Percentiles rank a stretch among this genome's conserved stretches.
Conservation (phyloP, 2,888 invertebrate species). For the Bruchidius siliquastri region DNA sequence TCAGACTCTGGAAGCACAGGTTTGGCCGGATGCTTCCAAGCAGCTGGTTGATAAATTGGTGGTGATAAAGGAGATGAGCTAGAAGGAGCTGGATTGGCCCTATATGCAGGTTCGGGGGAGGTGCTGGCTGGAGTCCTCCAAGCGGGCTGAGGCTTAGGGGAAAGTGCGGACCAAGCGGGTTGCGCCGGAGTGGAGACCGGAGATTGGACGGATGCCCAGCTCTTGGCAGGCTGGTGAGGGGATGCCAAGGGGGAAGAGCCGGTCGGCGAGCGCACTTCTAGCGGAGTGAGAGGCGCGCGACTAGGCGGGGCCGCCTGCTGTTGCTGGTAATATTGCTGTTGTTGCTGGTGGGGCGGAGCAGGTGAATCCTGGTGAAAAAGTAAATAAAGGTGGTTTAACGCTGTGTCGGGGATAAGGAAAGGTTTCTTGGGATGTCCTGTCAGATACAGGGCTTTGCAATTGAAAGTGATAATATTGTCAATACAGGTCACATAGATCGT, state of each 20-base stretch:
- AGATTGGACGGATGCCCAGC: constrained; percentile 50
- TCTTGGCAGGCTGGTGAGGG: constrained; percentile 42
- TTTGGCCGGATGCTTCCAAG: not conserved
- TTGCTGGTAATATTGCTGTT: constrained; percentile 15
- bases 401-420: not conserved
- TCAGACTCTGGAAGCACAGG: not conserved
- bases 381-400: constrained; percentile 10
- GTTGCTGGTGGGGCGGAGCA: constrained; percentile 25
- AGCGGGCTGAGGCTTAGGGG: constrained; percentile 19
- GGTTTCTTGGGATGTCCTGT: not conserved
- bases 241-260: constrained; percentile 46
- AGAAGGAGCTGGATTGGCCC: constrained; percentile 3
- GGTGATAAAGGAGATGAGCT: constrained; percentile 18
- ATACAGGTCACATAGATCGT: too few relatives aligned
- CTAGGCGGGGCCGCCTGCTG: constrained; percentile 20
- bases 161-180: constrained; percentile 30
- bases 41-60: constrained; percentile 16
- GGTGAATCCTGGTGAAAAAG: constrained; percentile 41
- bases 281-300: constrained; percentile 30
- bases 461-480: not conserved
- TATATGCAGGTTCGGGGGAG: constrained; percentile 10
- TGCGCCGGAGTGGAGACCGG: constrained; percentile 41
- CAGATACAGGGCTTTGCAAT: not conserved
- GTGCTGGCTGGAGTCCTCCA: constrained; percentile 10
- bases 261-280: constrained; percentile 30